Evolutionary conservation across 2,113 vertebrate genomes (phyloP).

Genomic region (Pseudorectes ferrugineus): DNA sequence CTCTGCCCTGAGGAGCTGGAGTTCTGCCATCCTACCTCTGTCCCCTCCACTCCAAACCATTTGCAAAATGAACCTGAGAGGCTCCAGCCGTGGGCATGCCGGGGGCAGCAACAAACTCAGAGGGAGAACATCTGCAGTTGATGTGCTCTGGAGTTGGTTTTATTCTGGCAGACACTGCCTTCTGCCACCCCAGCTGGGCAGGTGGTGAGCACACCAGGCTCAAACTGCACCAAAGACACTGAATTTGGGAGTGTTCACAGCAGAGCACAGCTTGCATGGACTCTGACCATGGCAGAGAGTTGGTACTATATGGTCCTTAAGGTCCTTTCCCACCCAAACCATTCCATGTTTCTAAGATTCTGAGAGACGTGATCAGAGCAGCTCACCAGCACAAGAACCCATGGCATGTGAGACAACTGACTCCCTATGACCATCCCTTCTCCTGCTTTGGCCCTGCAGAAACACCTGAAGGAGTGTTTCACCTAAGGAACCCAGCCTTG

Average conservation of each 20-base stretch:
- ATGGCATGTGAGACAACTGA: background rate
- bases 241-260: rapidly evolving
- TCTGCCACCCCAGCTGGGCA: background rate
- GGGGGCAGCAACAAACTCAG: background rate
- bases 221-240: background rate
- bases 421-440: background rate
- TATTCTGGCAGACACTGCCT: background rate
- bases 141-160: background rate
- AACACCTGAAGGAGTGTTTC: background rate
- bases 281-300: background rate
- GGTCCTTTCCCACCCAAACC: background rate
- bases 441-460: background rate
- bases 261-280: background rate
- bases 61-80: background rate
- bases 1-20: background rate
- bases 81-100: rapidly evolving
- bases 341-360: background rate
- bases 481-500: background rate
- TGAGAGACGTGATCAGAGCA: background rate
- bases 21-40: background rate
- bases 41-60: background rate
- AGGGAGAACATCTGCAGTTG: background rate
- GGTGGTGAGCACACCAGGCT: background rate
- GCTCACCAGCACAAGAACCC: background rate
- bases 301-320: background rate